Evolutionary conservation across 2,888 invertebrate species (phyloP), one percentile per base, ranked within the genome.

Genomic region (Melanostoma scalare): DNA sequence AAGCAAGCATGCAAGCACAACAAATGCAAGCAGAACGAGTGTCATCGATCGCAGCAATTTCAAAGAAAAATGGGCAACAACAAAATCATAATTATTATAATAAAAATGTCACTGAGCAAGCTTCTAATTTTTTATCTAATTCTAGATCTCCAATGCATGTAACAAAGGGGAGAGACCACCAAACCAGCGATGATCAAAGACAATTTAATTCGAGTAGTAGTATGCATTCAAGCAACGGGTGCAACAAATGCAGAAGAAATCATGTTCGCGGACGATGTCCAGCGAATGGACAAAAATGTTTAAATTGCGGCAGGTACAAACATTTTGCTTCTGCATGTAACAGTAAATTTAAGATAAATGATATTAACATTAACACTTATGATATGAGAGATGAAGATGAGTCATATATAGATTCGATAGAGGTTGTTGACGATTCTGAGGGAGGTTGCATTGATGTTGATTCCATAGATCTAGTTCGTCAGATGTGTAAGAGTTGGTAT

Each of bases 221-320:
- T 58, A 58, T 38, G 6, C 4, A 38, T 40, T 6, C 30, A 9
- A 55, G 40, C n/a, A 58, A 72, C n/a, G 60, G 48, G 74, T 48
- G 72, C 35, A 8, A 76, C 53, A 60, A 69, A 31, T 71, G 71
- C 35, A 56, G 48, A 5, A 33, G 56, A 55, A 38, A 46, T 20
- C 77, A 77, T 77, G 38, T 35, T 63, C 63, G 38, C 6, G 55
- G 69, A 35, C 8, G 35, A 9, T 76, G 76, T 61, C 76, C 69
- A 10, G 53, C 69, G 6, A 46, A 35, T 69, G 75, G 42, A 58
- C 38, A 68, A 56, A 61, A 58, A 60, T 58, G 67, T 67, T 40
- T 60, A 20, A 40, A n/a, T 44, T 67, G 68, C 52, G 58, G 52
- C 48, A 56, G 44, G 44, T 69, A 44, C 30, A 69, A 74, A 65